phyloP scores from a whole-genome alignment of 1,140 invertebrate species.

The Drosophila nasuta region DNA sequence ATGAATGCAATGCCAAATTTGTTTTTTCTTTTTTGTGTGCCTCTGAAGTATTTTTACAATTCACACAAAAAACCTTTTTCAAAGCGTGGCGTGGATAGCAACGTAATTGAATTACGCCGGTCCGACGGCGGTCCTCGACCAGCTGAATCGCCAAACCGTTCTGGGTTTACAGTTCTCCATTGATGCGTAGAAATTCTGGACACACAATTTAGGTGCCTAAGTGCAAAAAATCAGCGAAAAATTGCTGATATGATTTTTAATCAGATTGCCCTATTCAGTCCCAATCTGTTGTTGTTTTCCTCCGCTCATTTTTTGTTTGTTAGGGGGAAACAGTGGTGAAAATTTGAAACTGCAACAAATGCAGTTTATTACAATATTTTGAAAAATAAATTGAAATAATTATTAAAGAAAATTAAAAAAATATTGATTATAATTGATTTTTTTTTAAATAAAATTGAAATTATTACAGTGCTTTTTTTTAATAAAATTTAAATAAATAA shows the following conservation, averaged over 20 bases:
- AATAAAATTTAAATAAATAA: no score
- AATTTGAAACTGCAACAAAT: neutral
- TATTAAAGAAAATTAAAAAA: no score
- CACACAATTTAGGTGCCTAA: slow-evolving; percentile 1
- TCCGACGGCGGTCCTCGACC: neutral
- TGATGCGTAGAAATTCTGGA: neutral
- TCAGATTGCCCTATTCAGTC: neutral
- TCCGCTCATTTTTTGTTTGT: neutral
- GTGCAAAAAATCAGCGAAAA: slow-evolving; percentile 5
- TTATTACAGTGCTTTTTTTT: no score
- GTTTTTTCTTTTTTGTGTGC: neutral
- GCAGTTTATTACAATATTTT: no score
- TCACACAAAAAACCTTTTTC: neutral
- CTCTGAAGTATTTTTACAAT: neutral
- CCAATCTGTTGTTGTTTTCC: neutral
- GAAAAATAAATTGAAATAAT: no score
- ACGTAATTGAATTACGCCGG: neutral
- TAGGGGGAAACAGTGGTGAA: neutral
- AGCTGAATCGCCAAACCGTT: neutral
- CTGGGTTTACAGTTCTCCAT: neutral
- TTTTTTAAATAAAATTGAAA: no score
- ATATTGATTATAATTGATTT: no score
- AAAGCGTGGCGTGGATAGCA: neutral
- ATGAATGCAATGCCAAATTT: slow-evolving; percentile 3
- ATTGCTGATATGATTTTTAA: slow-evolving; percentile 7